A percentile compares a stretch with the other conserved stretches of the same genome.
Conservation (phyloP, 2,797 vertebrate genomes). For the Triplophysa yarkandensis region DNA sequence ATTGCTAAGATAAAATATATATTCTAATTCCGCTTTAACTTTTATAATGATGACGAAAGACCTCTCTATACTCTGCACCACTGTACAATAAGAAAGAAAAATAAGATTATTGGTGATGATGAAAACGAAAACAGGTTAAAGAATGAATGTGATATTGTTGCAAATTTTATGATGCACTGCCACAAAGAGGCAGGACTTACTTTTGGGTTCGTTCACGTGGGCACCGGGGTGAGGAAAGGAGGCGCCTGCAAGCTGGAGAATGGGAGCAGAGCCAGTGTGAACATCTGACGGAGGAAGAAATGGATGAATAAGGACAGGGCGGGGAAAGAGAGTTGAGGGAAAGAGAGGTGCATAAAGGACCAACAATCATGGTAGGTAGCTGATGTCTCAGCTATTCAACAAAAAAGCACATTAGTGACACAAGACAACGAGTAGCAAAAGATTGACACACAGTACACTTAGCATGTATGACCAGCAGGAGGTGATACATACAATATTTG, state of each 20-base stretch:
- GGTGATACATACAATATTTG: background rate
- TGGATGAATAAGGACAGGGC: slow-evolving; percentile 46
- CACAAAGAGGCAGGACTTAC: slow-evolving; percentile 70
- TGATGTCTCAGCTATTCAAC: slow-evolving; percentile 50
- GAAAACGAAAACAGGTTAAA: slow-evolving; percentile 11
- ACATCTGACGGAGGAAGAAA: slow-evolving; percentile 74
- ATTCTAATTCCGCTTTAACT: too few species aligned
- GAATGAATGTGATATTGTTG: background rate
- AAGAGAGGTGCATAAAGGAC: slow-evolving; percentile 61
- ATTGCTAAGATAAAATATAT: too few species aligned
- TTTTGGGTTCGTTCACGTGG: slow-evolving; percentile 80
- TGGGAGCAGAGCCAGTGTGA: slow-evolving; percentile 82
- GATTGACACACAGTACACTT: slow-evolving; percentile 33
- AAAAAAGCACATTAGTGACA: slow-evolving; percentile 53
- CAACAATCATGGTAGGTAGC: slow-evolving; percentile 52
- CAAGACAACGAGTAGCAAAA: slow-evolving; percentile 27
- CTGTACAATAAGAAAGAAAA: background rate
- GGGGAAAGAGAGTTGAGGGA: slow-evolving; percentile 45
- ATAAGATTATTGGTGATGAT: background rate
- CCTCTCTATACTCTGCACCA: too few species aligned
- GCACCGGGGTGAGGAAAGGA: slow-evolving; percentile 80
- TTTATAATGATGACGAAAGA: too few species aligned
- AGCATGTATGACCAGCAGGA: slow-evolving; percentile 38
- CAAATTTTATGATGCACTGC: slow-evolving; percentile 24
- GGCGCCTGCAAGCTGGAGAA: slow-evolving; percentile 81